Percentiles rank a stretch among this genome's conserved stretches.
phyloP scores from a whole-genome alignment of 2,113 vertebrate genomes.

The cattle (Bos taurus) region ARS-UCD2.0 NC_037357.1:25408501-25409000 shows the following conservation, averaged over 20 bases:
- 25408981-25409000: slow-evolving; percentile 18
- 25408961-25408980: neutral
- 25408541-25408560: neutral
- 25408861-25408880: neutral
- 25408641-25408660: neutral
- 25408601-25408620: neutral
- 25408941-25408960: neutral
- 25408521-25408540: neutral
- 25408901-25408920: neutral
- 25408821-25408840: neutral
- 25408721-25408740: neutral
- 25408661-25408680: neutral
- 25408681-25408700: neutral
- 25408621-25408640: neutral
- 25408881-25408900: neutral
- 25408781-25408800: neutral
- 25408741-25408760: neutral
- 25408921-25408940: neutral
- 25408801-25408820: neutral
- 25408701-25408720: neutral
- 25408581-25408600: neutral
- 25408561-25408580: neutral
- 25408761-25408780: neutral
- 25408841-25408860: neutral
- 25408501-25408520: neutral